Conservation (phyloP, 1,140 invertebrate species). For the Anastatus disparis region DNA sequence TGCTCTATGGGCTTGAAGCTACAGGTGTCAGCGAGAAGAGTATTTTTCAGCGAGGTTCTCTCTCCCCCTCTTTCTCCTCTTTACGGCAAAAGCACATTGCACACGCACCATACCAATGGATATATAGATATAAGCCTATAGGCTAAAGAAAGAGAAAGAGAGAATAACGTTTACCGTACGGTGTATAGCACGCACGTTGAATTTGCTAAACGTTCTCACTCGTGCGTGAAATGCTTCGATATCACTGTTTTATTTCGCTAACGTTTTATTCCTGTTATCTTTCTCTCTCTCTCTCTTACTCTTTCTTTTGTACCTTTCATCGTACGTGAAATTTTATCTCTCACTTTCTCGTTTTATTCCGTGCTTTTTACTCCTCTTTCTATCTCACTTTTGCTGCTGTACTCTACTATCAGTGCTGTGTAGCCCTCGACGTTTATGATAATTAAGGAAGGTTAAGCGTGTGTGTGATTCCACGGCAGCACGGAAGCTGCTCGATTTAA, state of each 20-base stretch:
- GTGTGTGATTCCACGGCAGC: slow-evolving; percentile 28
- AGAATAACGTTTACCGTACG: slow-evolving; percentile 52
- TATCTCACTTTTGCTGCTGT: not conserved
- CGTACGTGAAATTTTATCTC: slow-evolving; percentile 39
- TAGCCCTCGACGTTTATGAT: slow-evolving; percentile 29
- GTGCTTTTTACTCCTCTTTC: not conserved
- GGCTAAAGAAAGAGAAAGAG: slow-evolving; percentile 40
- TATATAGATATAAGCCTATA: too few species aligned
- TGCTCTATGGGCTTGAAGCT: slow-evolving; percentile 57
- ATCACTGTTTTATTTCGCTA: slow-evolving; percentile 67
- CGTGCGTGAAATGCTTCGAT: slow-evolving; percentile 69
- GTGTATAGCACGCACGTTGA: slow-evolving; percentile 64
- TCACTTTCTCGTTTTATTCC: not conserved
- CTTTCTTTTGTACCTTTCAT: too few species aligned
- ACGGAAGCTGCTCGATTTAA: slow-evolving; percentile 26
- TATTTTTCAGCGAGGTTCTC: slow-evolving; percentile 62
- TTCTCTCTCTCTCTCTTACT: slow-evolving; percentile 30
- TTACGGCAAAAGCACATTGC: too few species aligned
- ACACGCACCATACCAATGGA: too few species aligned
- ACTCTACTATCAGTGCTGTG: not conserved
- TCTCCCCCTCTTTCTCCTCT: slow-evolving; percentile 11
- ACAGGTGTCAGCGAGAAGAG: slow-evolving; percentile 67
- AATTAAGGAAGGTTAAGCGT: slow-evolving; percentile 44
- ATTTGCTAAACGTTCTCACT: slow-evolving; percentile 67
- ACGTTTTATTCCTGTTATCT: slow-evolving; percentile 42